Evolutionary conservation across 2,113 vertebrate genomes (phyloP).

Genomic region (Hyperopisus bebe): DNA sequence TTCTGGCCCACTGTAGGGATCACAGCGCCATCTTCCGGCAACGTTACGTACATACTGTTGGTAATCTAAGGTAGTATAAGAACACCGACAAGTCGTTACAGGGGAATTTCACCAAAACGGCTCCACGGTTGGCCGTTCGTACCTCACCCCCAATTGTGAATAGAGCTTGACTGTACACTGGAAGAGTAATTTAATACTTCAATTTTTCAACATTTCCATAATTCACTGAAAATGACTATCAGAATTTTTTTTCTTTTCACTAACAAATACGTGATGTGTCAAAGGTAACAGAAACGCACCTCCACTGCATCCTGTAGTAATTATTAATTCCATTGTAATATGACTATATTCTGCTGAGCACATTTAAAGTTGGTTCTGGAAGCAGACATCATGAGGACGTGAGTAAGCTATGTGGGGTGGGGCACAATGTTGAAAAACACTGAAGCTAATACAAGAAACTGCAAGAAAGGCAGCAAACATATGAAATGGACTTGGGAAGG

Average conservation of each 20-base stretch:
- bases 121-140: neutral
- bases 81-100: neutral
- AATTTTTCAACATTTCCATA: neutral
- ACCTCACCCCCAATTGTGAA: neutral
- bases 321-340: neutral
- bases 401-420: neutral
- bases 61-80: neutral
- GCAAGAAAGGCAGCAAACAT: neutral
- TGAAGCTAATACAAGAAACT: neutral
- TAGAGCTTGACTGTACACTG: neutral
- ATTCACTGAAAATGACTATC: neutral
- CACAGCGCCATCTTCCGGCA: slow-evolving; percentile 14
- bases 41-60: neutral
- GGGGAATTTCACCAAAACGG: neutral
- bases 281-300: neutral
- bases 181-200: neutral
- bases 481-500: neutral
- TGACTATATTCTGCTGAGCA: neutral
- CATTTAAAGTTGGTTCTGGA: neutral
- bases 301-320: neutral
- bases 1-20: neutral
- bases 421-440: no score
- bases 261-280: neutral
- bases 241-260: neutral
- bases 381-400: neutral